phyloP scores from a whole-genome alignment of 2,113 vertebrate genomes.

The Orycteropus afer region DNA sequence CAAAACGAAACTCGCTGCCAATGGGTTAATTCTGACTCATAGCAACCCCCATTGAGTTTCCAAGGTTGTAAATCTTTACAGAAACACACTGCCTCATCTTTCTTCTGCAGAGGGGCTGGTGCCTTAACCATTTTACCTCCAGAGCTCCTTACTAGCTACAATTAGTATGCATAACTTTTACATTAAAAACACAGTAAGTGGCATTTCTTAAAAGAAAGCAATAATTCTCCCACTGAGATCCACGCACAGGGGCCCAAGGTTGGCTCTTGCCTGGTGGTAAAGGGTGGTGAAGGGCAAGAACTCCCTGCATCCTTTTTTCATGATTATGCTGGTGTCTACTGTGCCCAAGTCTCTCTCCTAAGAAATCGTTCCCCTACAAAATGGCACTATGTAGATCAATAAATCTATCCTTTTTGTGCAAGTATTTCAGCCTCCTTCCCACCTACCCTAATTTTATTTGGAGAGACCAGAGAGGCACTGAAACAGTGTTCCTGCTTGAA shows the following conservation, averaged over 20 bases:
- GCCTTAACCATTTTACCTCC: too few species aligned
- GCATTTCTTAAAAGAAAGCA: background rate
- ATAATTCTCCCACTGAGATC: background rate
- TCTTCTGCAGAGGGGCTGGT: too few species aligned
- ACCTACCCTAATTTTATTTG: slow-evolving; percentile 80
- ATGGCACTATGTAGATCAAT: slow-evolving; percentile 61
- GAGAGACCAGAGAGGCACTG: slow-evolving; percentile 76
- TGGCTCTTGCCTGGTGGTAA: background rate
- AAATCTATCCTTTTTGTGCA: slow-evolving; percentile 78
- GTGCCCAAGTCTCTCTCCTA: background rate
- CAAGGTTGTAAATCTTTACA: too few species aligned
- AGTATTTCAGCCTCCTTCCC: slow-evolving; percentile 72
- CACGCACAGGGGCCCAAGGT: background rate
- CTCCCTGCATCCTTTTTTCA: background rate
- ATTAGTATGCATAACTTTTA: background rate
- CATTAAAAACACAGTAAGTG: background rate
- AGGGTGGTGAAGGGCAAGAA: background rate
- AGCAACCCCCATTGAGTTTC: too few species aligned
- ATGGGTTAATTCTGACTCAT: too few species aligned
- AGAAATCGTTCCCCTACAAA: slow-evolving; percentile 69
- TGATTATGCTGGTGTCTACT: background rate
- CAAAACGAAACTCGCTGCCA: too few species aligned
- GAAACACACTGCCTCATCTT: too few species aligned
- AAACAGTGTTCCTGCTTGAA: slow-evolving; percentile 67
- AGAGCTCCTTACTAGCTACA: background rate